Evolutionary conservation across 1,140 invertebrate genomes (phyloP).

Genomic region (Ladona fulva): DNA sequence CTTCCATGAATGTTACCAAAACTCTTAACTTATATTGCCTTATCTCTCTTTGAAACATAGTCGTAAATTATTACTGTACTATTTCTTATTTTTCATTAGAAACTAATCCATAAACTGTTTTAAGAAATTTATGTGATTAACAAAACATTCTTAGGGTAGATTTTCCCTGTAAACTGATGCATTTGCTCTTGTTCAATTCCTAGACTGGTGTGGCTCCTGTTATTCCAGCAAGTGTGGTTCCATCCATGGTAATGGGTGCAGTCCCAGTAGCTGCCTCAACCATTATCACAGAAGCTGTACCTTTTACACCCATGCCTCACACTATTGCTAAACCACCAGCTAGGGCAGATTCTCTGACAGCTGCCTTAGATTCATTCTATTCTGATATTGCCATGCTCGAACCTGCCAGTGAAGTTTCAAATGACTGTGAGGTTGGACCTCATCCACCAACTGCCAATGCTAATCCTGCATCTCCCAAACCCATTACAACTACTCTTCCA

Average conservation of each 20-base stretch:
- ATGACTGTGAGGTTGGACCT: conserved; percentile 21
- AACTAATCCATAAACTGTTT: no score
- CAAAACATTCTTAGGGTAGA: no score
- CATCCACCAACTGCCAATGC: conserved; percentile 26
- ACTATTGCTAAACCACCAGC: conserved; percentile 19
- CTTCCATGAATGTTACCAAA: no score
- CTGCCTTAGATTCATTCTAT: conserved; percentile 50
- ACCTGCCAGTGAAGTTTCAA: conserved; percentile 22
- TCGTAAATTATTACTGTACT: no score
- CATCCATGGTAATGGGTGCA: conserved; percentile 7
- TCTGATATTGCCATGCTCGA: conserved; percentile 46
- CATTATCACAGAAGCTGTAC: background rate
- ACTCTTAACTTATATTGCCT: no score
- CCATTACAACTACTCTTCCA: conserved; percentile 23
- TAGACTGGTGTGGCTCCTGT: conserved; percentile 11
- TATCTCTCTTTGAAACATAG: no score
- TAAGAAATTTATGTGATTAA: no score
- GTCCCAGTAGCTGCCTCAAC: conserved; percentile 12
- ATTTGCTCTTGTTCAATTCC: no score
- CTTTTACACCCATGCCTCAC: conserved; percentile 12
- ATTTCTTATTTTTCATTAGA: no score
- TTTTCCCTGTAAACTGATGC: no score
- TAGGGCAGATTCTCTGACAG: conserved; percentile 22
- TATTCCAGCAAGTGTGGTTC: background rate
- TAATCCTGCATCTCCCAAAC: conserved; percentile 17